A percentile compares a stretch with the other conserved stretches of the same genome.
Conservation (phyloP, 2,888 invertebrate species). For the Tolmerus cingulatus region DNA sequence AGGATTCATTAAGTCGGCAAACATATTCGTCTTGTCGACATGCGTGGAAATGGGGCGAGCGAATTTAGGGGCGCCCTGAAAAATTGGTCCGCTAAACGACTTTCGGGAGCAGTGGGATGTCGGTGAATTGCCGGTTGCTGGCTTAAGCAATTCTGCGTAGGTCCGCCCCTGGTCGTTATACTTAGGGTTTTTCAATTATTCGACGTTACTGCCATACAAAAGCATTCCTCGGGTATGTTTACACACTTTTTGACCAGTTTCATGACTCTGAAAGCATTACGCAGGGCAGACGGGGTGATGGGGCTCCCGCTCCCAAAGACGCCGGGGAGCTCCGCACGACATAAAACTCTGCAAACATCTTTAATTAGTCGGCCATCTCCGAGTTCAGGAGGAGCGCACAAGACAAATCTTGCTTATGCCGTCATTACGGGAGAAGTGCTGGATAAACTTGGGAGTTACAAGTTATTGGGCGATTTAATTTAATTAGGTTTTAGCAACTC, state of each 20-base stretch:
- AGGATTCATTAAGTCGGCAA: slow-evolving; percentile 3
- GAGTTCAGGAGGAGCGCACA: not conserved
- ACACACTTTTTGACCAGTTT: not conserved
- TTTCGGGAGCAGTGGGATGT: not conserved
- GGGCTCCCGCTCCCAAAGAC: not conserved
- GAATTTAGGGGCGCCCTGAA: not conserved
- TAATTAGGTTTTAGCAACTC: slow-evolving; percentile 15
- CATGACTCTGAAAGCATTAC: not conserved
- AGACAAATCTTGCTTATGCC: not conserved
- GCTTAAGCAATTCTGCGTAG: not conserved
- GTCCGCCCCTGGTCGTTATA: not conserved
- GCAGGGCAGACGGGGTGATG: not conserved
- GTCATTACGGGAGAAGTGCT: slow-evolving; percentile 6
- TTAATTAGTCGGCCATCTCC: not conserved
- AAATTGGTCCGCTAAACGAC: not conserved
- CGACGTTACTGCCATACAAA: not conserved
- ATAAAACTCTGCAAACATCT: not conserved
- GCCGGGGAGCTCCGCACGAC: not conserved
- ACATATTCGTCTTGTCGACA: not conserved
- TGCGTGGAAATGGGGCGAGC: not conserved
- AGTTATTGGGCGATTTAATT: slow-evolving; percentile 22
- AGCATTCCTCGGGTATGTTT: not conserved
- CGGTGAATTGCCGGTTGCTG: not conserved
- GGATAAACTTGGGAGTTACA: slow-evolving; percentile 18
- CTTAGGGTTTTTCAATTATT: slow-evolving; percentile 4